Evolutionary conservation across 2,888 invertebrate species (phyloP), one percentile per base, ranked within the genome.

Genomic region (Mystacides longicornis): DNA sequence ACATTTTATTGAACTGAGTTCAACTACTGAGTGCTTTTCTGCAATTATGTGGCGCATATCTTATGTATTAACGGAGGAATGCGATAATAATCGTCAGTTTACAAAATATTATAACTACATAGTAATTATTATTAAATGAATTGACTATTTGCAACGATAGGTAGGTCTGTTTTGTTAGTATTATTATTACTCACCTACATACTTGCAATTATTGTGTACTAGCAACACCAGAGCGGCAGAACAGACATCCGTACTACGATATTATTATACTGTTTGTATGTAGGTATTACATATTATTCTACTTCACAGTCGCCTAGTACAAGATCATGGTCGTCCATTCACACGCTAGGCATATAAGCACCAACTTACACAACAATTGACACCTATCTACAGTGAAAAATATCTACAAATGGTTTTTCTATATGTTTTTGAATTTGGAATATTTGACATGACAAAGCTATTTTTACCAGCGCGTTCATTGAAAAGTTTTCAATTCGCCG

Each of bases 251-350:
- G n/a, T n/a, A n/a, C n/a, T n/a, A n/a, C n/a, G n/a, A n/a, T n/a
- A n/a, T n/a, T n/a, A n/a, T n/a, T n/a, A n/a, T n/a, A n/a, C n/a
- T n/a, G n/a, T n/a, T n/a, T n/a, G n/a, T n/a, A n/a, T n/a, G n/a
- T n/a, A n/a, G n/a, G n/a, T n/a, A n/a, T n/a, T n/a, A n/a, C 5
- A 11, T 27, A 27, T 37, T 37, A 37, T 37, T 37, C 37, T 14
- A 37, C 37, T 37, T 37, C 16, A 14, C 37, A 37, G 37, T 37
- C 37, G 14, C 37, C 37, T 14, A 14, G 37, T 37, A 37, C 37
- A 37, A 37, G 37, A 37, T 37, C 37, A 37, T 14, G 37, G 37
- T 16, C 37, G 37, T 37, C 37, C 37, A 37, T 37, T 37, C 37
- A 37, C 37, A 37, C 37, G 37, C 37, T 37, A 37, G 37, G 37